phyloP scores from a whole-genome alignment of 1,140 invertebrate species.

The Teleogryllus occipitalis region DNA sequence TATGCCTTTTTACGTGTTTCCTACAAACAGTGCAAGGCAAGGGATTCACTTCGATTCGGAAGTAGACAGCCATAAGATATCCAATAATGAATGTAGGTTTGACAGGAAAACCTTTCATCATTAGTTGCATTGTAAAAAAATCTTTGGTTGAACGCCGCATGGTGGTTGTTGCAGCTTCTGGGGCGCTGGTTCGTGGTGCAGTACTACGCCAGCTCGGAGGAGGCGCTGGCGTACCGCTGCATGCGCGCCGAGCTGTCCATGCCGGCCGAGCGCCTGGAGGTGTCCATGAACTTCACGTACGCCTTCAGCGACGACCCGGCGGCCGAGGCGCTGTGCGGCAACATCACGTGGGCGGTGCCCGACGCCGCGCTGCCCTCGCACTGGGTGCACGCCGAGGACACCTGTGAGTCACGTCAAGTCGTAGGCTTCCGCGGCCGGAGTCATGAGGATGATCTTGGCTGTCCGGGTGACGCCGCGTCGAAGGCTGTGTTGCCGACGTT shows the following conservation, averaged over 20 bases:
- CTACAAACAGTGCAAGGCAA: too few species aligned
- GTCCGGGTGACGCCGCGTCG: too few species aligned
- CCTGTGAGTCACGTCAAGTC: slow-evolving; percentile 45
- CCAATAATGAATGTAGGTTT: too few species aligned
- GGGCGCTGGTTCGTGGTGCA: slow-evolving; percentile 75
- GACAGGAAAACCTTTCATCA: too few species aligned
- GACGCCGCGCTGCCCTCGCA: slow-evolving; percentile 61
- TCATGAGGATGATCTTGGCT: too few species aligned
- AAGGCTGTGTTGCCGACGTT: too few species aligned
- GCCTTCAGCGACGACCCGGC: slow-evolving; percentile 73
- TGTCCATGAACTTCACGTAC: slow-evolving; percentile 81
- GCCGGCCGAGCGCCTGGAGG: slow-evolving; percentile 37
- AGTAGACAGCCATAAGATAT: too few species aligned
- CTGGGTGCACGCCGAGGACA: slow-evolving; percentile 74
- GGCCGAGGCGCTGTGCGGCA: slow-evolving; percentile 66
- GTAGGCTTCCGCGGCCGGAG: too few species aligned
- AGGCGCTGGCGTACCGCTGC: slow-evolving; percentile 69
- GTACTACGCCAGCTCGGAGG: slow-evolving; percentile 79
- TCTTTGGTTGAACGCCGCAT: too few species aligned
- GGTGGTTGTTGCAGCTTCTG: slow-evolving; percentile 47
- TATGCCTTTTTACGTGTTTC: too few species aligned
- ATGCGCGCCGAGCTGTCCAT: slow-evolving; percentile 69
- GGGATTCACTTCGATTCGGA: too few species aligned
- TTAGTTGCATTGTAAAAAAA: too few species aligned
- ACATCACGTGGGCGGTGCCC: slow-evolving; percentile 77